Conservation (phyloP, 2,888 invertebrate genomes). For the Campaea margaritaria region DNA sequence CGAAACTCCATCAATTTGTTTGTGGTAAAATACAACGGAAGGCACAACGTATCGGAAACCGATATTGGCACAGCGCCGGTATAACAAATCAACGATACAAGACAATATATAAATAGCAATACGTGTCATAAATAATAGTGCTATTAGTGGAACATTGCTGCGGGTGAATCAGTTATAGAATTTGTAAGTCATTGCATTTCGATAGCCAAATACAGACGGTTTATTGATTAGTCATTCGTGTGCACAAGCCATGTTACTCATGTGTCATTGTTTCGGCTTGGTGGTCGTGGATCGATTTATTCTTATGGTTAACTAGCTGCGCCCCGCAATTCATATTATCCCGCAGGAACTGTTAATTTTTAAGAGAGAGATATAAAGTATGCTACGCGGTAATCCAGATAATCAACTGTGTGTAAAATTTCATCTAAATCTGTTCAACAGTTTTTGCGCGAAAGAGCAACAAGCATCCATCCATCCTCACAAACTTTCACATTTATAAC, state of each 20-base stretch:
- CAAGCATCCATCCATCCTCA: too few relatives aligned
- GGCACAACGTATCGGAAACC: constrained; percentile 4
- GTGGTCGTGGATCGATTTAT: not conserved
- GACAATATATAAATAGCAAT: constrained; percentile 21
- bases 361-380: too few relatives aligned
- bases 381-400: too few relatives aligned
- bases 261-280: constrained; percentile 9
- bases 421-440: too few relatives aligned
- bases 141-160: constrained; percentile 36
- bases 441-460: too few relatives aligned
- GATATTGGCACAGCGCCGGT: constrained; percentile 14
- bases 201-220: constrained; percentile 29
- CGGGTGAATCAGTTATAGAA: constrained; percentile 24
- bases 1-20: not conserved
- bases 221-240: constrained; percentile 26
- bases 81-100: constrained; percentile 8
- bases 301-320: too few relatives aligned
- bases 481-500: too few relatives aligned
- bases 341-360: too few relatives aligned
- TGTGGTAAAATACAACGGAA: not conserved
- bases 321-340: too few relatives aligned
- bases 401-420: too few relatives aligned
- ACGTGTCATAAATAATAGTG: constrained; percentile 21
- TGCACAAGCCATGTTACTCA: constrained; percentile 12
- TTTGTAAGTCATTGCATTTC: constrained; percentile 27